Conservation (phyloP, 1,140 invertebrate genomes). For the Aphaenogaster floridana region DNA sequence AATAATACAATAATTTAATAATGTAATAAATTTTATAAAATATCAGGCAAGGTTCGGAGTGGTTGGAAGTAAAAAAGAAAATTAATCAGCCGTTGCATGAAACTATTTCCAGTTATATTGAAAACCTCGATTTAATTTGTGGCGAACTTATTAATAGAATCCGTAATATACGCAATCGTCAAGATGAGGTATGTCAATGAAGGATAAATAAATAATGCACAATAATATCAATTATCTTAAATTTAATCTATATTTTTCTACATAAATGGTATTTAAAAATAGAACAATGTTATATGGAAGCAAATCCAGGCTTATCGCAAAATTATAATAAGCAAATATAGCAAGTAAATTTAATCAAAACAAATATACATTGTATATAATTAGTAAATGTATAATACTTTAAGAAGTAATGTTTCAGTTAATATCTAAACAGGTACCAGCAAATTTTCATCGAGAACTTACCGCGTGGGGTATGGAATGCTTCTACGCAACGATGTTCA, state of each 20-base stretch:
- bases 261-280: neutral
- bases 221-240: neutral
- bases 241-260: neutral
- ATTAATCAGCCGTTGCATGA: conserved; percentile 86
- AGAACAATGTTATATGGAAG: neutral
- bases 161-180: conserved; percentile 87
- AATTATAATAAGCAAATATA: conserved; percentile 6
- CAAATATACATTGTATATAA: neutral
- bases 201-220: neutral
- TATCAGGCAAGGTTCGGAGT: conserved; percentile 87
- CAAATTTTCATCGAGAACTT: conserved; percentile 88
- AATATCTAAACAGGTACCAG: conserved; percentile 82
- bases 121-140: conserved; percentile 83
- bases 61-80: conserved; percentile 87
- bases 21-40: conserved; percentile 24
- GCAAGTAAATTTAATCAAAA: neutral
- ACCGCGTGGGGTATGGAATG: conserved; percentile 91
- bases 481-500: conserved; percentile 88
- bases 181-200: conserved; percentile 86
- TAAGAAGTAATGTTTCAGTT: neutral
- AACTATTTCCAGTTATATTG: conserved; percentile 81
- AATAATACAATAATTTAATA: neutral
- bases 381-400: neutral
- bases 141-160: conserved; percentile 85
- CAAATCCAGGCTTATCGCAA: neutral